Base-by-base conservation (phyloP, 2,797 vertebrate genomes). In the Neostethus bicornis region DNA sequence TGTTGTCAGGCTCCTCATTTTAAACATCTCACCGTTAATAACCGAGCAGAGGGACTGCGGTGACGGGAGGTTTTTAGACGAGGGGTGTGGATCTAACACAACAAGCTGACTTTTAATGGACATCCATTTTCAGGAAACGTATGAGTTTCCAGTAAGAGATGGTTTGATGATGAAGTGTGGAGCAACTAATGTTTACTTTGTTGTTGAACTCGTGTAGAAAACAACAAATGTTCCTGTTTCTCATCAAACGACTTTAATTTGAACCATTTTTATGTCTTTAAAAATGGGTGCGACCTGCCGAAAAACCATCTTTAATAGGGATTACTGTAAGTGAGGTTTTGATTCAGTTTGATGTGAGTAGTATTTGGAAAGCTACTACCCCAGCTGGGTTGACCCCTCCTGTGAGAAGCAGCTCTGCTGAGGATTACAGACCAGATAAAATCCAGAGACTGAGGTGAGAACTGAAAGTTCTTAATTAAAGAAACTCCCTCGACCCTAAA, bases 1-100 rank as follows among this genome's bases (percentile, higher is more conserved):
- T 68, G 71, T 46, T 78, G 75, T 74, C 79, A 68, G 77, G 25
- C 57, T 32, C 65, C 65, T 84, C 79, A 65, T 73, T 76, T 79
- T 60, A 82, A 82, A 80, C 64, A 74, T 74, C 57, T 81, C 41
- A n/a, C 35, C 2, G 46, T 32, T 38, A 4, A 28, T 65, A 67
- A 52, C 51, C 76, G 38, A 8, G 16, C 75, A 53, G 41, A 21
- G 37, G 57, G 59, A 49, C 17, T 9, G 0, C 12, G 60, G 38
- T 37, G 71, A 31, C 44, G 43, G 43, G 7, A 11, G 46, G 61
- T 24, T 66, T n/a, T 48, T 51, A 55, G 47, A 43, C 29, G 49
- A 39, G 35, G 47, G 39, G 49, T 31, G 62, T 63, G 66, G 21
- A 20, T 31, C 49, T 13, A 1, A 26, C 9, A 45, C 21, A 45